These are phyloP conservation scores for Siniperca undulata DNA, from an alignment of 2,797 vertebrate genomes.

Conservation along the genomic window DNA sequence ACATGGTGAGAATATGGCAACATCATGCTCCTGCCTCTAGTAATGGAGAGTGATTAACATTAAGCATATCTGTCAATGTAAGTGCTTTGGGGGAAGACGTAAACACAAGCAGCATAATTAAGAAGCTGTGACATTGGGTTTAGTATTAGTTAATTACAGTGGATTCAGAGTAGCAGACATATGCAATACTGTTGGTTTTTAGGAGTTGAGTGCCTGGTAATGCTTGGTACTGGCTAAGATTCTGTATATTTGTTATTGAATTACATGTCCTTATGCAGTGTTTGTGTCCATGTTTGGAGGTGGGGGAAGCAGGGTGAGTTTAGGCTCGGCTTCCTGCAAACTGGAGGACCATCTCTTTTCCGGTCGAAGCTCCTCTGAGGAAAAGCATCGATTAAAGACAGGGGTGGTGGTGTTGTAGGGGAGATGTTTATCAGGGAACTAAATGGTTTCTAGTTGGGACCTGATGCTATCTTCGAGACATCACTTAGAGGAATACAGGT, in stretches of 20 bases:
- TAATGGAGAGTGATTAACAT: constrained; percentile 58
- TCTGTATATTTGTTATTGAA: constrained; percentile 35
- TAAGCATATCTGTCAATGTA: constrained; percentile 49
- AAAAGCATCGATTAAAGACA: constrained; percentile 40
- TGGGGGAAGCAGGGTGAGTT: constrained; percentile 24
- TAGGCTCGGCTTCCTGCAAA: constrained; percentile 2
- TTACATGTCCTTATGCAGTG: constrained; percentile 26
- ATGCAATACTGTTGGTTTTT: constrained; percentile 7
- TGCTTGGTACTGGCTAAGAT: constrained; percentile 18
- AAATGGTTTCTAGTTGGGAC: constrained; percentile 43
- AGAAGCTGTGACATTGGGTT: constrained; percentile 13
- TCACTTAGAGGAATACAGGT: constrained; percentile 39
- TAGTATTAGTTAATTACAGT: constrained; percentile 43
- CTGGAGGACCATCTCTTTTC: constrained; percentile 3
- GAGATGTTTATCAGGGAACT: constrained; percentile 49
- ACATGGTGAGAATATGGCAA: constrained; percentile 40
- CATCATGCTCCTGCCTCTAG: constrained; percentile 35
- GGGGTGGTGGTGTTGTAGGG: constrained; percentile 8
- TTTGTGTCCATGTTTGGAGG: constrained; percentile 45
- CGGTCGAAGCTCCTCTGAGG: constrained; percentile 28
- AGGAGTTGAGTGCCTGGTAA: constrained; percentile 14
- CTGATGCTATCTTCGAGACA: constrained; percentile 35
- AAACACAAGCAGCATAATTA: constrained; percentile 44
- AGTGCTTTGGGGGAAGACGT: constrained; percentile 18
- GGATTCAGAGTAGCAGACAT: constrained; percentile 20